phyloP scores from a whole-genome alignment of 2,888 invertebrate species.

The Eutolmus rufibarbis region DNA sequence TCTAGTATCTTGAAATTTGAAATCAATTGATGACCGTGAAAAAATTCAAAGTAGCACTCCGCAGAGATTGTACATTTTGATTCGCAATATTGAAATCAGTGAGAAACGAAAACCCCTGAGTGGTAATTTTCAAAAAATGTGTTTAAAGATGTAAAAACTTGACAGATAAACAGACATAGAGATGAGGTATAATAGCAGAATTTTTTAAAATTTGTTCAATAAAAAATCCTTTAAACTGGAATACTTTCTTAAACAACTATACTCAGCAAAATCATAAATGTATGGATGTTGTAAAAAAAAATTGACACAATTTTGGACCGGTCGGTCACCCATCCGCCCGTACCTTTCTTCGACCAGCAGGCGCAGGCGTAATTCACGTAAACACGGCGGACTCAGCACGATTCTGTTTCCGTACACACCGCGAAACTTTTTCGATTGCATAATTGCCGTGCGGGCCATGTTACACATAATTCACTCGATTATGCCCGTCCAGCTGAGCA shows the following conservation, averaged over 20 bases:
- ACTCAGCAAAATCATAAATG: neutral
- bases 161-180: too few species aligned
- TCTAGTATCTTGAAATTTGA: too few species aligned
- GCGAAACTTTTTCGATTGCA: constrained; percentile 1
- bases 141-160: too few species aligned
- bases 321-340: neutral
- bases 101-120: too few species aligned
- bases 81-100: too few species aligned
- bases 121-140: too few species aligned
- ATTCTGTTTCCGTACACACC: constrained; percentile 3
- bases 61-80: too few species aligned
- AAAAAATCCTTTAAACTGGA: too few species aligned
- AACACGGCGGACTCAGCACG: neutral
- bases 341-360: neutral
- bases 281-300: neutral
- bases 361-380: neutral
- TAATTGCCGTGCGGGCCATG: neutral
- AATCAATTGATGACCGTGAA: too few species aligned
- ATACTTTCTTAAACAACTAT: neutral
- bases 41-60: too few species aligned
- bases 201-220: too few species aligned
- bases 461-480: constrained; percentile 9
- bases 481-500: constrained; percentile 2
- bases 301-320: neutral
- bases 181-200: too few species aligned